Base-by-base conservation (phyloP, 2,797 vertebrate genomes). In the Petrocephalus schoutedeni region DNA sequence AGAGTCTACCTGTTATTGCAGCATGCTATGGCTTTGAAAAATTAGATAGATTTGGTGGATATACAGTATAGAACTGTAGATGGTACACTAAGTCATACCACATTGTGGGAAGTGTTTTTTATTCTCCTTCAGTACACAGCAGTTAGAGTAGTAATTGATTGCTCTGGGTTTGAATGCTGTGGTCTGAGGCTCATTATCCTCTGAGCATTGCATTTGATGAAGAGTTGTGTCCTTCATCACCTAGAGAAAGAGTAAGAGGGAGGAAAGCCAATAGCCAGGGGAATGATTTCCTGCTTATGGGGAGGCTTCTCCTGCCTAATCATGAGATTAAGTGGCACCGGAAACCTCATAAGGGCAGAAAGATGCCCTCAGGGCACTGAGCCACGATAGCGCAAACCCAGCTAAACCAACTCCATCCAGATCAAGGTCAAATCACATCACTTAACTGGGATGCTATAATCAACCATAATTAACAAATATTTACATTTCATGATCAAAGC, bases 181-280 rank as follows among this genome's bases (percentile, higher is more conserved):
- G 41, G 28, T 64, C 54, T 41, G 85, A 86, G 85, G 32, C 59
- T 53, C 85, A 86, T 86, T 86, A 86, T 86, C 57, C 58, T 45
- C 57, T 32, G 53, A 85, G 53, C 10, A 51, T 85, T 86, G 6
- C 16, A 36, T 86, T 86, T 86, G 19, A 86, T 49, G 85, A 58
- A 61, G 85, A 64, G 58, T 49, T 56, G 53, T 21, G 36, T 64
- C 36, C 10, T 23, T 51, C 41, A 9, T 86, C 45, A 49, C 85
- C 85, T 28, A 64, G 4, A 64, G 36, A 19, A 86, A 86, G 19
- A 41, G 36, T 3, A 12, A 51, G 85, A 51, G 41, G 58, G 85
- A 86, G 1, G 4, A 41, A 45, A 28, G 0, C 32, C 0, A 4
- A 49, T 64, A 64, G 57, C 36, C 14, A 61, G 57, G 85, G 85